Base-by-base conservation (phyloP, 2,797 vertebrate species). In the Echeneis naucrates region DNA sequence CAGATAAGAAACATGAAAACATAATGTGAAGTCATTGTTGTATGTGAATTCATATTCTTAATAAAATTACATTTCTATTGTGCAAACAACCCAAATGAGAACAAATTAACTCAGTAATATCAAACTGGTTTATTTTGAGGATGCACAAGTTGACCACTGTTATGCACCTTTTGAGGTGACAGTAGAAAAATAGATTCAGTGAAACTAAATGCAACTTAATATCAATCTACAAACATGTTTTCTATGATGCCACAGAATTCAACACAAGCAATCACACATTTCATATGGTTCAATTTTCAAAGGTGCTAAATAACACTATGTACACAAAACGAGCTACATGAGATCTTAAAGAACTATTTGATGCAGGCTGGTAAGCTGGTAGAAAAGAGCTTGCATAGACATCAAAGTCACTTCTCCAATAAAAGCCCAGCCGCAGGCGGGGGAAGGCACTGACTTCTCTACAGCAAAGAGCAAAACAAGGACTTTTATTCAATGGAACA, bases 121-220 rank as follows among this genome's bases (percentile, higher is more conserved):
- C 86, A 89, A 93, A 93, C 89, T 89, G 85, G 81, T 95, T 94
- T 94, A 94, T 94, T 94, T 91, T 87, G 83, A 92, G 87, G 92
- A 93, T 93, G 90, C 89, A 79, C 85, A 89, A 89, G 87, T 93
- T 89, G 69, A 91, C 90, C 92, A 94, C 92, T 92, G 92, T 92
- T 92, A 85, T 63, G 92, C 89, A 92, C 92, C 90, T 88, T 92
- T 89, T 84, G 86, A 92, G 91, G 91, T 38, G 90, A 94, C 92
- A 94, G 92, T 95, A 95, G 93, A 95, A 95, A 95, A 95, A 95
- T 94, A 95, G 91, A 95, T 92, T 94, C 88, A 91, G 90, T 92
- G 91, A 94, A 93, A 93, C 92, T 94, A 93, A 93, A 93, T 92
- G 90, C 88, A 93, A 93, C 87, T 81, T 88, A 90, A 89, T 89